Base-by-base conservation (phyloP, 2,888 invertebrate genomes). In the Lycaena phlaeas region DNA sequence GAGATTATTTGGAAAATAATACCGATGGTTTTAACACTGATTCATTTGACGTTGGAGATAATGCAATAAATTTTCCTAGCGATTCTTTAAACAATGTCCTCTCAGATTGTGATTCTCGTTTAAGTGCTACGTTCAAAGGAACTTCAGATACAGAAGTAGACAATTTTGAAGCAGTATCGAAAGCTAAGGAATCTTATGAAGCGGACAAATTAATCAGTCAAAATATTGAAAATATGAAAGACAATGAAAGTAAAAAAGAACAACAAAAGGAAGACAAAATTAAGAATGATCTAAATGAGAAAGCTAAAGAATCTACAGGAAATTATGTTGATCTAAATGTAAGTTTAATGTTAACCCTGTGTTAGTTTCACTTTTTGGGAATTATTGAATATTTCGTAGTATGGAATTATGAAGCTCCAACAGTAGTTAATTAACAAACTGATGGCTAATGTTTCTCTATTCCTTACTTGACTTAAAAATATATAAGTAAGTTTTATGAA, bases 11-110 rank as follows among this genome's bases (percentile, higher is more conserved):
- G 45, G 81, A 77, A 44, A 75, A 71, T 53, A 75, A 81, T 50
- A 60, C 73, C 1, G 65, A 61, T 15, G 65, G 68, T 22, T 82
- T 79, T 52, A 74, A 73, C 50, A 55, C 71, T 3, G 67, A 72
- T 46, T 62, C 73, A 14, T 82, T 82, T 47, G 84, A 81, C 56
- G 78, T 81, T 41, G 84, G 81, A 37, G 84, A 82, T 48, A 82
- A 81, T 40, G 81, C 81, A 7, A 76, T 79, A 14, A 78, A 68
- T 14, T 84, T 78, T 49, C 72, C 74, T 27, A 78, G 71, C 44
- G 79, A 76, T 43, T 72, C 78, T 40, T 50, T 78, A 47, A 72
- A 68, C 51, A 73, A 73, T 52, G 69, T 68, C 43, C 64, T 76
- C 42, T 70, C 72, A 22, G 81, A 79, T 46, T 75, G 73, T 29